These are phyloP conservation scores for Hypsibius dujardini DNA, from an alignment of 1,140 invertebrate genomes.

Conservation along the genomic window DNA sequence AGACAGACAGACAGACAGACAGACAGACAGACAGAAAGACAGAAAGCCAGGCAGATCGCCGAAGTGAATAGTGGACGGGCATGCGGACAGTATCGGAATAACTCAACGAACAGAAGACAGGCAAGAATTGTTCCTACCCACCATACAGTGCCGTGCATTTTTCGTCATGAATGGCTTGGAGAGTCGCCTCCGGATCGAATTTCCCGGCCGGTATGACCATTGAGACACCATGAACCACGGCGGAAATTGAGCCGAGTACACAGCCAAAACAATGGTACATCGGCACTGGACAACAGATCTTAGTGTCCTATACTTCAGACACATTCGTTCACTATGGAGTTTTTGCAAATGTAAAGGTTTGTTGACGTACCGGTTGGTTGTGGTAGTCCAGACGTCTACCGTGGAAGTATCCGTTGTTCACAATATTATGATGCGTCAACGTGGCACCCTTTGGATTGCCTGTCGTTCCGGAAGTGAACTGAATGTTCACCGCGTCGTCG, in stretches of 20 bases:
- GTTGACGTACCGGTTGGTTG: slow-evolving; percentile 25
- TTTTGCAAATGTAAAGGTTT: slow-evolving; percentile 18
- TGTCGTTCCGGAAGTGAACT: slow-evolving; percentile 73
- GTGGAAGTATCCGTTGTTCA: slow-evolving; percentile 63
- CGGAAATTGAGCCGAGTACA: slow-evolving; percentile 45
- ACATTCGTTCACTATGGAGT: not conserved
- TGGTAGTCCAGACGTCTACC: slow-evolving; percentile 43
- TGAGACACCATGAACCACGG: slow-evolving; percentile 46
- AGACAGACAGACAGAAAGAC: too few relatives aligned
- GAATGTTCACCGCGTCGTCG: slow-evolving; percentile 53
- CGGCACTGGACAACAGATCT: slow-evolving; percentile 60
- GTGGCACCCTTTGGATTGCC: slow-evolving; percentile 52
- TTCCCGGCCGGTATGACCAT: slow-evolving; percentile 48
- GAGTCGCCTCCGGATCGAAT: slow-evolving; percentile 48
- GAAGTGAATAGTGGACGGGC: too few relatives aligned
- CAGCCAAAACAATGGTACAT: slow-evolving; percentile 80
- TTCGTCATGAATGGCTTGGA: slow-evolving; percentile 48
- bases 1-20: too few relatives aligned
- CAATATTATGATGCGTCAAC: slow-evolving; percentile 49
- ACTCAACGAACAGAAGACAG: too few relatives aligned
- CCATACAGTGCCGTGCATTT: slow-evolving; percentile 35
- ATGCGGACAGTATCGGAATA: too few relatives aligned
- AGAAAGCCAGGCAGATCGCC: too few relatives aligned
- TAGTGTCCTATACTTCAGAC: slow-evolving; percentile 26
- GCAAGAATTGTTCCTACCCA: not conserved